Base-by-base conservation (phyloP, 1,140 invertebrate genomes). In the Saccostrea glomerata region DNA sequence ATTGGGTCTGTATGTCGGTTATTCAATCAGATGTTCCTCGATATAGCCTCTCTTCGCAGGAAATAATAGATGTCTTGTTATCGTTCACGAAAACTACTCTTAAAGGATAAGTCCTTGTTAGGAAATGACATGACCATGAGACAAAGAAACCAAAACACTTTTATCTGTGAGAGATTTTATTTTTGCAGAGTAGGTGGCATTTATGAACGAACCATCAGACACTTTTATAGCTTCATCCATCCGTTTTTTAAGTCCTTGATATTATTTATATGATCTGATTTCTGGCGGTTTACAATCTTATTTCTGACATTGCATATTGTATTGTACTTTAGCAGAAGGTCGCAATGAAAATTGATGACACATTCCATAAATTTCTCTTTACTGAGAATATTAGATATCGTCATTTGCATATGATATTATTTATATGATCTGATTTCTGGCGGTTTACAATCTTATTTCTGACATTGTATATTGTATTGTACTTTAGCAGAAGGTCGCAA, bases 371-470 rank as follows among this genome's bases (percentile, higher is more conserved):
- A 47, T 47, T 47, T 47, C 47, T 47, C 47, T 47, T 47, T 47
- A 23, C 20, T 30, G 30, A 3, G 15, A 36, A 77, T 30, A 77
- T 77, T 36, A 77, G 23, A 30, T 77, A 77, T 36, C 70, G 13
- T 77, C 70, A 77, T 77, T 77, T 77, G 70, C 70, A 77, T 77
- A 23, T 77, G n/a, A n/a, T n/a, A n/a, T n/a, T n/a, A n/a, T n/a
- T n/a, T 47, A 47, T 47, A 47, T 47, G 47, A 47, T 47, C 1
- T 47, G 47, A 47, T 47, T 47, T 47, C 47, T 47, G 9, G 47
- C 47, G 9, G 9, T 47, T 47, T 47, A 47, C 47, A 47, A 47
- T 66, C 9, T 17, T 23, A 13, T 66, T 66, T 66, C 5, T 66
- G 17, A 23, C 60, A n/a, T 66, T 20, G 60, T 66, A 66, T 66